Evolutionary conservation across 2,113 vertebrate species (phyloP).

Genomic region (Redunca redunca): DNA sequence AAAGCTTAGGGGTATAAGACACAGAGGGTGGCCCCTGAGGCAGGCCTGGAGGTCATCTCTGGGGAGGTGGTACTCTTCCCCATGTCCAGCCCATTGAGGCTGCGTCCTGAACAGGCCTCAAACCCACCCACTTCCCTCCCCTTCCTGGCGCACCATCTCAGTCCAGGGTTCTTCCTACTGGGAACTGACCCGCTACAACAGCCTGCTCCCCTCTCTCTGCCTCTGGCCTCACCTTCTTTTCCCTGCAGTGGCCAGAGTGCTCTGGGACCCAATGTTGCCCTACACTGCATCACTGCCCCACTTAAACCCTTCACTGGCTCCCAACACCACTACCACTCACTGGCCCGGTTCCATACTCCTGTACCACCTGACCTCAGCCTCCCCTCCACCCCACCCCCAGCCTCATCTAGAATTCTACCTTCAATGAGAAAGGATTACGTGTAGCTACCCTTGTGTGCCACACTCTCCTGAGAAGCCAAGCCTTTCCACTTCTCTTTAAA

Average conservation of each 20-base stretch:
- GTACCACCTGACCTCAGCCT: neutral
- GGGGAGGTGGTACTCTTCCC: neutral
- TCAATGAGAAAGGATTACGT: fast-evolving
- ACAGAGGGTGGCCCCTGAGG: neutral
- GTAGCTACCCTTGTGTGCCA: fast-evolving
- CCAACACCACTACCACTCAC: neutral
- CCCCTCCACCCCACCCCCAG: neutral
- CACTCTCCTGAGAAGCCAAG: neutral
- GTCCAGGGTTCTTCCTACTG: neutral
- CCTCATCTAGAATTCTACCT: neutral
- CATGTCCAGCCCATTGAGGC: neutral
- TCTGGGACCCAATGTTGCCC: neutral
- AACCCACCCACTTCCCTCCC: no score
- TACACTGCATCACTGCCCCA: neutral
- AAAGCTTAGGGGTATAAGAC: neutral
- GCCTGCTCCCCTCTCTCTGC: neutral
- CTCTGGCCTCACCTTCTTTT: neutral
- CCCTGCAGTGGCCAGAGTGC: neutral
- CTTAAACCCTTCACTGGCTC: neutral
- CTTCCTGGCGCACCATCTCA: neutral
- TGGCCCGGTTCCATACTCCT: neutral
- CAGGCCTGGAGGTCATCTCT: neutral
- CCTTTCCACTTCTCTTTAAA: neutral
- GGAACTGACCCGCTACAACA: fast-evolving
- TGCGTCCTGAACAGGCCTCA: neutral